These are phyloP conservation scores for Avahi laniger DNA, from an alignment of 2,797 vertebrate species.

Conservation along the genomic window DNA sequence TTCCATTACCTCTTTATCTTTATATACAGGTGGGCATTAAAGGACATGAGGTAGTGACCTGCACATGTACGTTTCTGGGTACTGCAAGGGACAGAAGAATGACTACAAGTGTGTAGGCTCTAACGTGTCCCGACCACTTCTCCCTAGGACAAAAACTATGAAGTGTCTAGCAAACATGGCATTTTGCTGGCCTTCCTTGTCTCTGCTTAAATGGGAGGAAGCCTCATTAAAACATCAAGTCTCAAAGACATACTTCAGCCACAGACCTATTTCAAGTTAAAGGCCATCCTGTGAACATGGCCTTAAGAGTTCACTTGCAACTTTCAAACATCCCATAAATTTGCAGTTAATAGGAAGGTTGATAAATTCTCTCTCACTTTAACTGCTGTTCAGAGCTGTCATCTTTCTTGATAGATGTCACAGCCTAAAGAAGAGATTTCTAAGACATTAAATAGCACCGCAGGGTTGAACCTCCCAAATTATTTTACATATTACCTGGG, in stretches of 20 bases:
- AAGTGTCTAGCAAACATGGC: conserved; percentile 51
- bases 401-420: conserved; percentile 55
- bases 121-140: background rate
- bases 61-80: background rate
- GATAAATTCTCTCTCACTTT: conserved; percentile 65
- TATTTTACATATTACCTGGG: conserved; percentile 44
- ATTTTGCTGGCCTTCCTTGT: conserved; percentile 44
- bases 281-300: conserved; percentile 57
- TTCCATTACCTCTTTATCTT: conserved; percentile 53
- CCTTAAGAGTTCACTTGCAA: conserved; percentile 59
- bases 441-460: conserved; percentile 39
- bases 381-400: conserved; percentile 55
- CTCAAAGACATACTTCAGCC: conserved; percentile 10
- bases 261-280: conserved; percentile 68
- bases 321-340: conserved; percentile 67
- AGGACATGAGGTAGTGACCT: background rate
- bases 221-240: conserved; percentile 59
- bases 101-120: background rate
- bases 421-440: conserved; percentile 51
- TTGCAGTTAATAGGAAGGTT: conserved; percentile 62
- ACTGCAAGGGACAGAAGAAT: background rate
- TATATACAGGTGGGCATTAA: background rate
- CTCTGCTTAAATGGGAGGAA: conserved; percentile 56
- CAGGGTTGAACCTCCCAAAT: background rate
- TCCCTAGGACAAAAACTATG: background rate